These are phyloP conservation scores for Pseudeuparius sepicola DNA, from an alignment of 2,888 invertebrate genomes.

Conservation along the genomic window DNA sequence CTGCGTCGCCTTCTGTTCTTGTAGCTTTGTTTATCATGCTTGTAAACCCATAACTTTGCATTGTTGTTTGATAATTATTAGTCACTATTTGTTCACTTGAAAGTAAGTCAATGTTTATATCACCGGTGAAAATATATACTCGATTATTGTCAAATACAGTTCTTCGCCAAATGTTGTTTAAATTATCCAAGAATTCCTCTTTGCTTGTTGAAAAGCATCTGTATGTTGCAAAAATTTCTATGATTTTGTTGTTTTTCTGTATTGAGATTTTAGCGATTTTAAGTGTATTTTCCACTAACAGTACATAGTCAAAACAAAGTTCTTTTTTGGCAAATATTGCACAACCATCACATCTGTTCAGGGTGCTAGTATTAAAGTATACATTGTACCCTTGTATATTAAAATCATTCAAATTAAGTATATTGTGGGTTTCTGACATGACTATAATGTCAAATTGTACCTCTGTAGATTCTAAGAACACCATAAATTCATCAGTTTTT, in stretches of 20 bases:
- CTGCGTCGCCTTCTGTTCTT: slow-evolving; percentile 8
- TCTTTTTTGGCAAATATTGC: slow-evolving; percentile 8
- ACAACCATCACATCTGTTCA: slow-evolving; percentile 13
- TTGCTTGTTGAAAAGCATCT: too few species aligned
- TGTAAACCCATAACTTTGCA: slow-evolving; percentile 14
- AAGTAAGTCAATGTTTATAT: too few species aligned
- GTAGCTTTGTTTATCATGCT: too few species aligned
- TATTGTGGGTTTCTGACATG: too few species aligned
- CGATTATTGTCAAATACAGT: background rate
- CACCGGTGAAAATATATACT: too few species aligned
- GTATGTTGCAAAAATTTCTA: slow-evolving; percentile 12
- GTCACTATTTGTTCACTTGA: slow-evolving; percentile 4
- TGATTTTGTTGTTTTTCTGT: slow-evolving; percentile 7
- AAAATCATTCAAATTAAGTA: too few species aligned
- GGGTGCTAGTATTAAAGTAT: slow-evolving; percentile 12
- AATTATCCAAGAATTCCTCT: too few species aligned
- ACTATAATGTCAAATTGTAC: slow-evolving; percentile 9
- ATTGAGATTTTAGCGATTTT: slow-evolving; percentile 11
- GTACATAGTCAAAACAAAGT: background rate
- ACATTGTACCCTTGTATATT: too few species aligned
- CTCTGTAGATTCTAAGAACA: slow-evolving; percentile 10
- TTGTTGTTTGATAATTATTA: slow-evolving; percentile 12
- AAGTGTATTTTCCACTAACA: slow-evolving; percentile 9
- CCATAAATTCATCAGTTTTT: too few species aligned
- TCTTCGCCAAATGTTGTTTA: slow-evolving; percentile 5